Percentiles rank a stretch among this genome's conserved stretches.
phyloP scores from a whole-genome alignment of 2,888 invertebrate genomes.

The Dorcus hopei region DNA sequence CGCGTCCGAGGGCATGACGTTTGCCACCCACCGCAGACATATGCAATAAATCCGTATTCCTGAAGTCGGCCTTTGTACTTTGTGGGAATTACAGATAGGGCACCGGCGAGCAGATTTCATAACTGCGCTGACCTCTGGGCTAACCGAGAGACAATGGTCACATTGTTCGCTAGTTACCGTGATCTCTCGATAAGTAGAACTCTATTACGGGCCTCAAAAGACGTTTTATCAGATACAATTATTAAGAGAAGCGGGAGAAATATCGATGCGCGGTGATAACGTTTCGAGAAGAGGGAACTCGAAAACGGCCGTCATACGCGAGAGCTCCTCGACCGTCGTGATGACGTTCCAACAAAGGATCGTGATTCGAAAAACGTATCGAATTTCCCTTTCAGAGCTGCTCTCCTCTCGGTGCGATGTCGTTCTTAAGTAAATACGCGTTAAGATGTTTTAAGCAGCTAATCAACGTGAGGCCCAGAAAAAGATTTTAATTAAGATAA shows the following conservation, averaged over 20 bases:
- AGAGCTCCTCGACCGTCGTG: too few species aligned
- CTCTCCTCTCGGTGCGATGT: too few species aligned
- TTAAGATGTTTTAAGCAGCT: too few species aligned
- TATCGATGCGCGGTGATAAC: constrained; percentile 16
- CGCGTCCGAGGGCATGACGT: constrained; percentile 44
- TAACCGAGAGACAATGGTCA: constrained; percentile 39
- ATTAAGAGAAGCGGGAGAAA: constrained; percentile 16
- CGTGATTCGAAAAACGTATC: too few species aligned
- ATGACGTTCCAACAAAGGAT: too few species aligned
- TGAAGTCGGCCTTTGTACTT: constrained; percentile 38
- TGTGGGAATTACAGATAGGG: constrained; percentile 35
- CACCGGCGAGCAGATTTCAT: background rate
- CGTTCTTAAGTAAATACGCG: too few species aligned
- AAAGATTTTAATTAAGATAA: too few species aligned
- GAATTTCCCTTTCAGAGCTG: too few species aligned
- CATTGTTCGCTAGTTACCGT: constrained; percentile 39
- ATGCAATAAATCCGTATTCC: constrained; percentile 47
- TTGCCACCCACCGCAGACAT: constrained; percentile 47
- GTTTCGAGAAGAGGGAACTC: constrained; percentile 5
- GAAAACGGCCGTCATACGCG: constrained; percentile 7
- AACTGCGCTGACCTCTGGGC: constrained; percentile 25
- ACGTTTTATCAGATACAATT: constrained; percentile 21
- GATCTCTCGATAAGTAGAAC: constrained; percentile 18
- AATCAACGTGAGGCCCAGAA: too few species aligned
- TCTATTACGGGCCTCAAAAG: constrained; percentile 19